Conservation (phyloP, 2,888 invertebrate species). For the Ophion ventricosus region DNA sequence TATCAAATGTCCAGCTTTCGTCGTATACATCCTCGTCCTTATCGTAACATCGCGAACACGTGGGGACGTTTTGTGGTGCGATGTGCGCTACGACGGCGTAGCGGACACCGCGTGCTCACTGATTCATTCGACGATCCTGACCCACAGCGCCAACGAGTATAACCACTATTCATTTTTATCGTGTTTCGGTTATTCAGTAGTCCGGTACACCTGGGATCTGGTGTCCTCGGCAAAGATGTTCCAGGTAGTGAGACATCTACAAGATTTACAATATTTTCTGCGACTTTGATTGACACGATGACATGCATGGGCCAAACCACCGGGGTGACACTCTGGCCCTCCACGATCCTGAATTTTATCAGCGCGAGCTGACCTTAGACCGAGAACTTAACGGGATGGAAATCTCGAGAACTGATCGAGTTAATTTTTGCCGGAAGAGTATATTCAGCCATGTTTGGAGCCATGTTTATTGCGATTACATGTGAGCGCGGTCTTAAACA, state of each 20-base stretch:
- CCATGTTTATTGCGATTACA: too few species aligned
- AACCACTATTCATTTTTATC: constrained; percentile 40
- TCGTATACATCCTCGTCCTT: constrained; percentile 25
- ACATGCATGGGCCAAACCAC: too few species aligned
- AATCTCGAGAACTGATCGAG: too few species aligned
- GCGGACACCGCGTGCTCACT: neutral
- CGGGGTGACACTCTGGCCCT: too few species aligned
- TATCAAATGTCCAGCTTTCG: constrained; percentile 58
- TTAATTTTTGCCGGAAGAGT: too few species aligned
- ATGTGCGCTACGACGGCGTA: constrained; percentile 18
- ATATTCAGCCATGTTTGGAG: too few species aligned
- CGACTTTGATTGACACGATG: too few species aligned
- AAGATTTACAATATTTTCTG: neutral
- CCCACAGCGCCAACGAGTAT: constrained; percentile 14
- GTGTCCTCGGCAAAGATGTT: too few species aligned
- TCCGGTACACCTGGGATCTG: neutral
- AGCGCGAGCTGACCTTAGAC: too few species aligned
- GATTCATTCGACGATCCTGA: constrained; percentile 22
- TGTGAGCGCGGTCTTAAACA: too few species aligned
- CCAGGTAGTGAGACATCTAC: neutral
- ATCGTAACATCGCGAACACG: constrained; percentile 30
- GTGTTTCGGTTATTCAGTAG: constrained; percentile 45
- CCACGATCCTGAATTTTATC: too few species aligned
- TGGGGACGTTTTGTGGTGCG: neutral
- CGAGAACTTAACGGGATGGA: too few species aligned